Evolutionary conservation across 2,113 vertebrate genomes (phyloP).

Genomic region (Lepus timidus): DNA sequence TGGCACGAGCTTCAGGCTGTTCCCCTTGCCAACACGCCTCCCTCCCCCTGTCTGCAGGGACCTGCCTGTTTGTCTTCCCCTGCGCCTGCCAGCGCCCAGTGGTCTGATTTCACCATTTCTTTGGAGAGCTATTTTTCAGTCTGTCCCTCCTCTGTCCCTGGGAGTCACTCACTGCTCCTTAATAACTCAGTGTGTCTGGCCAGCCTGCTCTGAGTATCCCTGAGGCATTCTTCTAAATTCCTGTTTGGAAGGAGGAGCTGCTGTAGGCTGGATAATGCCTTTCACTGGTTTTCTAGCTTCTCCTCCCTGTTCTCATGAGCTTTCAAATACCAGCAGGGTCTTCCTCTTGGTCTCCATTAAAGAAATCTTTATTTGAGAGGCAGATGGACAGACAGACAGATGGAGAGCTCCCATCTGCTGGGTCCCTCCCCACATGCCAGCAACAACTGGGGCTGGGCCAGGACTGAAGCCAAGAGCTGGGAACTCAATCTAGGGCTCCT

Average conservation of each 20-base stretch:
- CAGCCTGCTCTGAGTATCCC: neutral
- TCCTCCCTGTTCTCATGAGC: neutral
- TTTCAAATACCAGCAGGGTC: neutral
- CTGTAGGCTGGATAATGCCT: neutral
- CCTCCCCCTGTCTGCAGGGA: neutral
- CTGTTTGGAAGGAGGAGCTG: neutral
- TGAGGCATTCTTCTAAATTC: neutral
- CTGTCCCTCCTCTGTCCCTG: neutral
- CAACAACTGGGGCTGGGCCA: too few relatives aligned
- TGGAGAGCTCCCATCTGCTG: too few relatives aligned
- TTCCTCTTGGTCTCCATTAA: neutral
- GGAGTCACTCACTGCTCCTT: neutral
- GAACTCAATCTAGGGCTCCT: too few relatives aligned
- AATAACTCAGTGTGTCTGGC: neutral
- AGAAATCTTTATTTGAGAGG: too few relatives aligned
- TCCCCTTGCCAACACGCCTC: neutral
- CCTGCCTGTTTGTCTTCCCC: neutral
- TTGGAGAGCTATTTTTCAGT: neutral
- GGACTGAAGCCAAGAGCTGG: too few relatives aligned
- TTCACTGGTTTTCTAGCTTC: neutral
- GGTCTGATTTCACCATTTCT: slow-evolving; percentile 30
- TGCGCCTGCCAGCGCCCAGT: neutral
- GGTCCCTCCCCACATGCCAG: too few relatives aligned
- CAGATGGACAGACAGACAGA: too few relatives aligned
- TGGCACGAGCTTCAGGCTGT: slow-evolving; percentile 7